phyloP scores from a whole-genome alignment of 2,113 vertebrate species.

The Galbula dea region DNA sequence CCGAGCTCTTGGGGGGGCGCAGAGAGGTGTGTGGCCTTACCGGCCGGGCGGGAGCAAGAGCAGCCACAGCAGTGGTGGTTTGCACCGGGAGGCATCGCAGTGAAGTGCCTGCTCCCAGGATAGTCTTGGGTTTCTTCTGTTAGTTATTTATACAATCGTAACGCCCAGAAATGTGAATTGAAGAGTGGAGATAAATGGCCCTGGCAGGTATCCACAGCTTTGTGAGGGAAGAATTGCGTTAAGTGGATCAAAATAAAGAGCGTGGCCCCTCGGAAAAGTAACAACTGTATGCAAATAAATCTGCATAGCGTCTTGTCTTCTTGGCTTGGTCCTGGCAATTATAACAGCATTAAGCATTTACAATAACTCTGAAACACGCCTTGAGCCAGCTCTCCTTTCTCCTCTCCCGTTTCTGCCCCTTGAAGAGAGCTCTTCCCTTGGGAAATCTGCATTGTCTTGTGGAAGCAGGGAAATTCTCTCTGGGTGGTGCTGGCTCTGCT shows the following conservation, averaged over 20 bases:
- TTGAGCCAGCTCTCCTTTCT: not conserved
- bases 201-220: slow-evolving; percentile 44
- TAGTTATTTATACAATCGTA: not conserved
- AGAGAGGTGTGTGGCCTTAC: not conserved
- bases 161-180: not conserved
- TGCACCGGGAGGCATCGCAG: not conserved
- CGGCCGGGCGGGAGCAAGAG: not conserved
- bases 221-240: slow-evolving; percentile 1
- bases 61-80: not conserved
- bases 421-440: not conserved
- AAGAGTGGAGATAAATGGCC: not conserved
- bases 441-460: slow-evolving; percentile 1
- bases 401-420: slow-evolving; percentile 31
- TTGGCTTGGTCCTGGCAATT: not conserved
- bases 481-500: slow-evolving; percentile 13
- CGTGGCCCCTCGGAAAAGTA: not conserved
- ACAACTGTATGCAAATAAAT: slow-evolving; percentile 27
- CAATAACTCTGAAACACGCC: slow-evolving; percentile 16
- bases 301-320: not conserved
- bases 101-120: not conserved
- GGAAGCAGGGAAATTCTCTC: slow-evolving; percentile 5
- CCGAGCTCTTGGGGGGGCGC: too few relatives aligned
- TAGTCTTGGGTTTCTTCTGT: not conserved
- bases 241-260: slow-evolving; percentile 22
- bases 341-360: slow-evolving; percentile 2